phyloP scores from a whole-genome alignment of 2,113 vertebrate genomes.

The Colinus virginianus region DNA sequence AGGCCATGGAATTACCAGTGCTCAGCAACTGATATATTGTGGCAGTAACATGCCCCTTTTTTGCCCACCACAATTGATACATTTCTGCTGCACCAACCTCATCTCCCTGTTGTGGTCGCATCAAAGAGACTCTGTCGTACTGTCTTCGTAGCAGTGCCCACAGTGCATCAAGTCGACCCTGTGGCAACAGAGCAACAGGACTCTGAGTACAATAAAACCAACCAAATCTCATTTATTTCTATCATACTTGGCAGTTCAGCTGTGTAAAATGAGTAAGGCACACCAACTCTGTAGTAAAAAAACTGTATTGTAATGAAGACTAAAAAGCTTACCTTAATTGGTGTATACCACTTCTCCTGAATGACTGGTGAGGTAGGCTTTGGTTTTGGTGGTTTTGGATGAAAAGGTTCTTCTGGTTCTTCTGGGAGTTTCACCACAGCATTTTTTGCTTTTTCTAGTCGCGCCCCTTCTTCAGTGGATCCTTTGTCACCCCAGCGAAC shows the following conservation, averaged over 20 bases:
- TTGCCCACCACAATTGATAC: too few species aligned
- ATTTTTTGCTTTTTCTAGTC: slow-evolving; percentile 95
- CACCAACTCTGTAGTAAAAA: background rate
- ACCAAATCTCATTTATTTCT: too few species aligned
- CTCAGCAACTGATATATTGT: background rate
- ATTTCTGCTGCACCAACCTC: slow-evolving; percentile 79
- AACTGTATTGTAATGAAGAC: background rate
- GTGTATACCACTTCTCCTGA: slow-evolving; percentile 94
- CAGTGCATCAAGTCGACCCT: slow-evolving; percentile 93
- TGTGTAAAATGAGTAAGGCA: background rate
- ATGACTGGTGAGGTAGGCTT: slow-evolving; percentile 68
- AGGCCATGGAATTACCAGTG: background rate
- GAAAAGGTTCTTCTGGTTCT: slow-evolving; percentile 82
- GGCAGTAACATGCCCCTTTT: too few species aligned
- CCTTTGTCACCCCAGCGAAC: slow-evolving; percentile 98
- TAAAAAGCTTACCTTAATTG: slow-evolving; percentile 88
- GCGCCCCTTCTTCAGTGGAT: slow-evolving; percentile 95
- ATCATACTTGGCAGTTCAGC: background rate
- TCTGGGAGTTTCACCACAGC: slow-evolving; percentile 90
- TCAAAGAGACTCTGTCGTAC: slow-evolving; percentile 94
- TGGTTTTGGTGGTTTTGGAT: slow-evolving; percentile 74
- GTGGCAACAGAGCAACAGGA: background rate
- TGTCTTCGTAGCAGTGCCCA: slow-evolving; percentile 91
- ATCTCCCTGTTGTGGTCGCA: slow-evolving; percentile 92
- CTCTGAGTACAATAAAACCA: background rate